Evolutionary conservation across 64 coral and sea anemone genomes (phyloP).

Genomic region (Stichodactyla helianthus): DNA sequence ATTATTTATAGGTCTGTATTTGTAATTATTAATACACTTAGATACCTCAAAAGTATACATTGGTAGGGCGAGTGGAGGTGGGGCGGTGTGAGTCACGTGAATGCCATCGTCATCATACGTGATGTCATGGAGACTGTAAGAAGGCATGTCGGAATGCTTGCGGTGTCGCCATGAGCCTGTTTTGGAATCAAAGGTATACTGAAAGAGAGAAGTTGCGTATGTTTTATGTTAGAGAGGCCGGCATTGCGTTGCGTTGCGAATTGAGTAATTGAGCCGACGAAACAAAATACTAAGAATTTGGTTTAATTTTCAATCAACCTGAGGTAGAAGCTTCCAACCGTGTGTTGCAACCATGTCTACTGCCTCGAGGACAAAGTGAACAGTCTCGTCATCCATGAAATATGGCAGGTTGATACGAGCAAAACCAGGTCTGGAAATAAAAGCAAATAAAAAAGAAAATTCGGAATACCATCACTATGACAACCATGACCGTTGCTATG

Average conservation of each 20-base stretch:
- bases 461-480: not conserved
- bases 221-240: too few relatives aligned
- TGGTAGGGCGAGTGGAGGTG: not conserved
- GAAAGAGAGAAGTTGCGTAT: not conserved
- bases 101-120: constrained; percentile 52
- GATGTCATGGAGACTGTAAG: constrained; percentile 55
- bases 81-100: not conserved
- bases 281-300: too few relatives aligned
- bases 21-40: not conserved
- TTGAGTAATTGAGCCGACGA: too few relatives aligned
- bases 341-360: constrained; percentile 76
- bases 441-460: too few relatives aligned
- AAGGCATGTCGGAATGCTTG: not conserved
- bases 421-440: constrained; percentile 69
- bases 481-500: not conserved
- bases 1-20: too few relatives aligned
- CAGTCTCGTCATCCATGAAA: constrained; percentile 79
- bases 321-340: constrained; percentile 81
- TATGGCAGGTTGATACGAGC: constrained; percentile 78
- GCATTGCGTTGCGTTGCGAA: too few relatives aligned
- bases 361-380: constrained; percentile 78
- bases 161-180: constrained; percentile 57
- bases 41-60: not conserved
- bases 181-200: constrained; percentile 66
- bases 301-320: constrained; percentile 35